Conservation (phyloP, 2,888 invertebrate species). For the Panorpa germanica region DNA sequence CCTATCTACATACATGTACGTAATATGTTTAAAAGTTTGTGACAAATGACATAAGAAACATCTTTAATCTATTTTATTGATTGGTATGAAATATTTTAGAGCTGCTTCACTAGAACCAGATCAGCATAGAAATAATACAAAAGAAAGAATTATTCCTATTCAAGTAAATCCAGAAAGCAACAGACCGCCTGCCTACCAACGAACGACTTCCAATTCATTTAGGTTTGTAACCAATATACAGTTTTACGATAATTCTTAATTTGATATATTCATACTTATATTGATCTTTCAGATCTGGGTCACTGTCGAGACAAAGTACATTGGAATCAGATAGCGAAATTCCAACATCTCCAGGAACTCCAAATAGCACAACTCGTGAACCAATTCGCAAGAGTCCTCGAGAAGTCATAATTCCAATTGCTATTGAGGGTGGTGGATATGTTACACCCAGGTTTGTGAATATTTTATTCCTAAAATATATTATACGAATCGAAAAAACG, state of each 20-base stretch:
- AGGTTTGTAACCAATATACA: conserved; percentile 16
- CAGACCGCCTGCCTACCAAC: conserved; percentile 23
- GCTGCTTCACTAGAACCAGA: conserved; percentile 36
- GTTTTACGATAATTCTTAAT: not conserved
- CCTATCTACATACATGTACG: too few species aligned
- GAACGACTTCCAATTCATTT: conserved; percentile 21
- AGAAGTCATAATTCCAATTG: conserved; percentile 86
- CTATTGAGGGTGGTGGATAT: conserved; percentile 76
- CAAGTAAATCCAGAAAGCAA: conserved; percentile 27
- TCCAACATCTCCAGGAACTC: conserved; percentile 24
- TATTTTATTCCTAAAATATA: too few species aligned
- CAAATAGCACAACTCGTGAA: conserved; percentile 24
- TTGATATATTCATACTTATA: not conserved
- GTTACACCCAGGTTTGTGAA: too few species aligned
- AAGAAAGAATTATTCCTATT: conserved; percentile 51
- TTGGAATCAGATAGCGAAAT: conserved; percentile 52
- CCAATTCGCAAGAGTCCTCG: conserved; percentile 77
- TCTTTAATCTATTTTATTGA: conserved; percentile 22
- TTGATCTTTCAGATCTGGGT: conserved; percentile 15
- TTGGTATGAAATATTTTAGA: conserved; percentile 23
- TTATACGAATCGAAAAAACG: too few species aligned
- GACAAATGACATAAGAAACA: too few species aligned
- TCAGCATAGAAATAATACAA: conserved; percentile 20
- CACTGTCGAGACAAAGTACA: conserved; percentile 42
- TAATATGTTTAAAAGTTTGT: too few species aligned